Evolutionary conservation across 2,888 invertebrate genomes (phyloP), one percentile per base, ranked within the genome.

Genomic region (Galerucella pusilla): DNA sequence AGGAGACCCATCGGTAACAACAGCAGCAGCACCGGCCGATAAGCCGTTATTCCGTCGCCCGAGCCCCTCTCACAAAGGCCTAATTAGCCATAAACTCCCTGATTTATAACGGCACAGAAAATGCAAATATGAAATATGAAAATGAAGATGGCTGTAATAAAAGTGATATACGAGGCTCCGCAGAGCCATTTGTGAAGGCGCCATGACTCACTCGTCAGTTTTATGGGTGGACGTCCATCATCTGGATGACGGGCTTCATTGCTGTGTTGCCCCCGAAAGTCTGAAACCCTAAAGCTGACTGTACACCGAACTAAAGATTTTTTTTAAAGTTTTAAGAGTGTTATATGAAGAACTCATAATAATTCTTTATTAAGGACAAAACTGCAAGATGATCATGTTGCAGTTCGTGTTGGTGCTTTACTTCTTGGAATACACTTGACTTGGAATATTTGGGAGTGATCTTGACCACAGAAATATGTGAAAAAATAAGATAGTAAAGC

Each of bases 161-260:
- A 93, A 92, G 91, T 92, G 92, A 93, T 92, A 92, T 92, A 93
- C 90, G 91, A 91, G 91, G 91, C 92, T 92, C 92, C 91, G 91
- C 91, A 91, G 92, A 90, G 92, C 92, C 92, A 92, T 93, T 92
- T 90, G 91, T 90, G 89, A 90, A 90, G 90, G 90, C 90, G 90
- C 90, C 90, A 88, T 90, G 88, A 88, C 88, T 90, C 91, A 90
- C 91, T 92, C 92, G 92, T 92, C 92, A 92, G 92, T 90, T 92
- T 92, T 92, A 92, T 92, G 90, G 90, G 87, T 89, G 89, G 91
- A 92, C 91, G 92, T 93, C 92, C 90, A 91, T 93, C 92, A 92
- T 91, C 84, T 82, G 88, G 85, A 87, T 91, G 92, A 92, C 92
- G 91, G 91, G 89, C 90, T 90, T 90, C 91, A 90, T 86, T 86